Evolutionary conservation across 2,888 invertebrate genomes (phyloP), one percentile per base, ranked within the genome.

Genomic region (Tachina grossa): DNA sequence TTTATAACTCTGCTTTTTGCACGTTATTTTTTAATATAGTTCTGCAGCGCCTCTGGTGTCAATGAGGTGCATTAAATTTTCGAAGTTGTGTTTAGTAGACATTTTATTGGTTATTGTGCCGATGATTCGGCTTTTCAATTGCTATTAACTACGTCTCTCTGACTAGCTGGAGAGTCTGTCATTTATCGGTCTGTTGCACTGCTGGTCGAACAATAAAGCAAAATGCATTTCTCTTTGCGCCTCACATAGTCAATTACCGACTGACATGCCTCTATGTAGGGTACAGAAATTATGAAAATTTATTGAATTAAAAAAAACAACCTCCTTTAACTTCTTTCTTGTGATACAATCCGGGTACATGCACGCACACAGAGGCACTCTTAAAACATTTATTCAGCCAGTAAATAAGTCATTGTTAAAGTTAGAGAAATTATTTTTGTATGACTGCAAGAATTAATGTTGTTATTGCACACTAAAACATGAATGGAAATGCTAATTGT

Each of bases 401-500:
- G 16, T 51, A 53, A 75, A 75, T 75, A 75, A 53, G 49, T 59
- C 19, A 19, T 43, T 78, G 53, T 59, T 59, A 22, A 59, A 69
- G 51, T 43, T 51, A 47, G n/a, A 41, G 55, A 72, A 78, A 61
- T 14, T 69, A 49, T 49, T 9, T 49, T 45, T 39, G 39, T 49
- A 41, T 41, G 59, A 39, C 31, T 43, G 0, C 49, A 22, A 6
- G 19, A 49, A 59, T n/a, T 13, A 66, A 66, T 16, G 16, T 76
- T 47, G 65, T 13, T 14, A 57, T 31, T 31, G 9, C 22, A 45
- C 19, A 49, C 43, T n/a, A 41, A 41, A 49, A 13, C 51, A 79
- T 41, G 63, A 65, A 71, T 72, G 63, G 22, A 79, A 79, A 79
- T 65, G 63, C 47, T 79, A 72, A 72, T 79, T 79, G 49, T 31